Conservation (phyloP, 2,888 invertebrate species). For the Petrolisthes manimaculis region DNA sequence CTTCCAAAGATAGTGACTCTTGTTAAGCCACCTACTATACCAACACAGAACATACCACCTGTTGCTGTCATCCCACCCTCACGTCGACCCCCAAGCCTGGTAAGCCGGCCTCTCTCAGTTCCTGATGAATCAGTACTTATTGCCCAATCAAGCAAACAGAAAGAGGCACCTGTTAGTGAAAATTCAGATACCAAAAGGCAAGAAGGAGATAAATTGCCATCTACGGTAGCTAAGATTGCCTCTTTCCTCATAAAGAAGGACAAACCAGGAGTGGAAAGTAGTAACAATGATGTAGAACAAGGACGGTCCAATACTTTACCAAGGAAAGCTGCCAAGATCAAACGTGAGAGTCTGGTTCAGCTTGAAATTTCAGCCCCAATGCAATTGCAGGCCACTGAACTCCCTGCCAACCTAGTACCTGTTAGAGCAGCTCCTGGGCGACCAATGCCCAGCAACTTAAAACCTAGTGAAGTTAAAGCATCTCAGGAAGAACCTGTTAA, state of each 20-base stretch:
- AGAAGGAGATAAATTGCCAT: conserved; percentile 46
- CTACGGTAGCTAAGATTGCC: conserved; percentile 60
- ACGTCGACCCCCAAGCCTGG: conserved; percentile 32
- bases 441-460: conserved; percentile 45
- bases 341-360: conserved; percentile 63
- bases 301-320: conserved; percentile 59
- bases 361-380: conserved; percentile 66
- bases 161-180: conserved; percentile 2
- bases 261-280: conserved; percentile 35
- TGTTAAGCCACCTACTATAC: neutral
- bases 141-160: conserved; percentile 22
- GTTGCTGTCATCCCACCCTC: conserved; percentile 48
- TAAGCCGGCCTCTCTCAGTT: conserved; percentile 58
- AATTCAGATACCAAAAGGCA: conserved; percentile 19
- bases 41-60: conserved; percentile 11
- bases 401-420: conserved; percentile 64
- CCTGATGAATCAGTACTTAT: conserved; percentile 58
- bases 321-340: conserved; percentile 66
- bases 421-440: conserved; percentile 61
- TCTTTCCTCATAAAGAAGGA: conserved; percentile 65
- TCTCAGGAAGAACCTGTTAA: conserved; percentile 51
- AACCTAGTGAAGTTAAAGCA: conserved; percentile 48
- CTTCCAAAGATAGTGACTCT: conserved; percentile 3
- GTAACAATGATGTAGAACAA: conserved; percentile 38
- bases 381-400: conserved; percentile 64